These are phyloP conservation scores for Vireo altiloquus DNA, from an alignment of 2,113 vertebrate species.

Conservation along the genomic window DNA sequence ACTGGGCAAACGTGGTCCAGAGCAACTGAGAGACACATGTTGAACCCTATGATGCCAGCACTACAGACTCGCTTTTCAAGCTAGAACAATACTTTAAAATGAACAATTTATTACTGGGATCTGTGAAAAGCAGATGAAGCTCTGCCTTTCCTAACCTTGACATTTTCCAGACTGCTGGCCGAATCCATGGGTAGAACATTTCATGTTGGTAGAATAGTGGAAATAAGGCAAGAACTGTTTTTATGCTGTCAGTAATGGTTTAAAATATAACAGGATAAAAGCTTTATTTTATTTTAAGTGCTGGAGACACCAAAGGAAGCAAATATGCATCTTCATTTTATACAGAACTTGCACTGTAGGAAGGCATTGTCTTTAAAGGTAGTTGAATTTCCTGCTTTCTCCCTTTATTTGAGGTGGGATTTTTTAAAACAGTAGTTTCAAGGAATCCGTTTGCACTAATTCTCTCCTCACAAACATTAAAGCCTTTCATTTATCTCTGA, in stretches of 20 bases:
- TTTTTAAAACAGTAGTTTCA: neutral
- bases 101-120: constrained; percentile 48
- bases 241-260: neutral
- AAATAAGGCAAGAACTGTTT: neutral
- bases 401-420: fast-evolving
- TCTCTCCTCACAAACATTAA: neutral
- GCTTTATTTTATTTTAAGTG: neutral
- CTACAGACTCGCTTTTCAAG: neutral
- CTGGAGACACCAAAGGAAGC: neutral
- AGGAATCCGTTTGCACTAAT: neutral
- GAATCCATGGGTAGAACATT: constrained; percentile 13
- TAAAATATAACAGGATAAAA: neutral
- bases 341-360: neutral
- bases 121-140: constrained; percentile 47
- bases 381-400: neutral
- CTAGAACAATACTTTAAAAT: constrained; percentile 54
- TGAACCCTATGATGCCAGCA: constrained; percentile 7
- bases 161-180: constrained; percentile 61
- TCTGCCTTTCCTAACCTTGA: constrained; percentile 60
- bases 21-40: constrained; percentile 34
- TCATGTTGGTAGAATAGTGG: neutral
- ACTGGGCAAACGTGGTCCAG: neutral
- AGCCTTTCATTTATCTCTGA: neutral
- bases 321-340: neutral
- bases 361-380: neutral